phyloP scores from a whole-genome alignment of 1,140 invertebrate genomes.

The Lanistes nyassanus region DNA sequence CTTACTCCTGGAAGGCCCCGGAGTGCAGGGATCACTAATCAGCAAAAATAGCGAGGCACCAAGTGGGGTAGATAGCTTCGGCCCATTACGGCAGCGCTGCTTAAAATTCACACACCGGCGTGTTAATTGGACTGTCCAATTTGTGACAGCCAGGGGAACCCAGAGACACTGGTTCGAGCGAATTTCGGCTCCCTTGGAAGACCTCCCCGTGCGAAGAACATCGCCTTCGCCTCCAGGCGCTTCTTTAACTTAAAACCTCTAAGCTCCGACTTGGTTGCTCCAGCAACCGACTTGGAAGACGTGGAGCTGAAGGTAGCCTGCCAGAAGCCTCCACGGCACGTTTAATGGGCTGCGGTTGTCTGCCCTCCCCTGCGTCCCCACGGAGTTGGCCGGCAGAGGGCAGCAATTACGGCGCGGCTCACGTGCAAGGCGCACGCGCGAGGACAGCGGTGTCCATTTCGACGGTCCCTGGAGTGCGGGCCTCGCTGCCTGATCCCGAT shows the following conservation, averaged over 20 bases:
- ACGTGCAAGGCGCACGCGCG: constrained; percentile 14
- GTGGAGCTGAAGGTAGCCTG: not conserved
- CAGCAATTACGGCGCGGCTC: constrained; percentile 23
- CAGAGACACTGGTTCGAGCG: not conserved
- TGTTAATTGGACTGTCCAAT: constrained; percentile 18
- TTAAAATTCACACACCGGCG: constrained; percentile 4
- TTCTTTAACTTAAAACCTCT: not conserved
- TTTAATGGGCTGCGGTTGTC: not conserved
- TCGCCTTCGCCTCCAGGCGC: not conserved
- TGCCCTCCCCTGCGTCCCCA: constrained; percentile 10
- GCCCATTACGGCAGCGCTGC: constrained; percentile 11
- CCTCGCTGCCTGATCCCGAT: constrained; percentile 20
- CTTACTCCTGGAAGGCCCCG: not conserved
- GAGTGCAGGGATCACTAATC: not conserved
- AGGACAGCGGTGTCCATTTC: constrained; percentile 25
- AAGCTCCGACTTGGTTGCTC: not conserved
- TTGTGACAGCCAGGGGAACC: not conserved
- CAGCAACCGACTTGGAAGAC: constrained; percentile 10
- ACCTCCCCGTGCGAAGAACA: not conserved
- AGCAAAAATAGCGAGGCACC: constrained; percentile 1
- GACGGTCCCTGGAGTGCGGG: constrained; percentile 3
- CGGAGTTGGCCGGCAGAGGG: constrained; percentile 24
- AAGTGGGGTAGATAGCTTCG: not conserved
- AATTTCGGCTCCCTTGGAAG: not conserved
- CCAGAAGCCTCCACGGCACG: not conserved